Conservation (phyloP, 1,140 invertebrate genomes). For the Dendroctonus ponderosae region DNA sequence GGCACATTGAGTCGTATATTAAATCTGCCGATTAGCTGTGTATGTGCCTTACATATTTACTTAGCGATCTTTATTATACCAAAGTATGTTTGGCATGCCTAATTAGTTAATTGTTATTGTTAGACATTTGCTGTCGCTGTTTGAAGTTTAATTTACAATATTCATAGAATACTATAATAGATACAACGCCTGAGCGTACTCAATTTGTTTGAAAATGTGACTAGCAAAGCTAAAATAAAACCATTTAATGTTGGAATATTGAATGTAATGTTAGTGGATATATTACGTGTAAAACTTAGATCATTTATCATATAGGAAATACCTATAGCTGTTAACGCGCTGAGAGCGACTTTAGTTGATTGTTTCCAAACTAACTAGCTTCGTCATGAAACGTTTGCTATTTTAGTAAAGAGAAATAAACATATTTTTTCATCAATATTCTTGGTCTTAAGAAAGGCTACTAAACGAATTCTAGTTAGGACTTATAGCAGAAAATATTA, state of each 20-base stretch:
- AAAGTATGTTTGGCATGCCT: too few relatives aligned
- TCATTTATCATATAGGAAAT: too few relatives aligned
- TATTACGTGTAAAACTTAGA: slow-evolving; percentile 4
- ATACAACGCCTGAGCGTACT: not conserved
- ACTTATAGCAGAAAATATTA: too few relatives aligned
- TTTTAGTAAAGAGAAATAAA: too few relatives aligned
- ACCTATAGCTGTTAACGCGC: too few relatives aligned
- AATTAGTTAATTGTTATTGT: too few relatives aligned
- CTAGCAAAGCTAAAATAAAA: not conserved
- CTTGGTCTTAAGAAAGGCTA: too few relatives aligned
- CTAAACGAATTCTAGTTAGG: too few relatives aligned
- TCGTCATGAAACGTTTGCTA: too few relatives aligned
- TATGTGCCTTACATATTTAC: slow-evolving; percentile 4
- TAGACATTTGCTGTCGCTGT: not conserved
- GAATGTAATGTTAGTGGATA: slow-evolving; percentile 24
- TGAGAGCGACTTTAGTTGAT: too few relatives aligned
- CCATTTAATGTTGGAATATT: slow-evolving; percentile 19
- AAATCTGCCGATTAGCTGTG: slow-evolving; percentile 17
- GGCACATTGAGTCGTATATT: slow-evolving; percentile 7
- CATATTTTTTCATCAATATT: too few relatives aligned
- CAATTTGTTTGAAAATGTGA: not conserved
- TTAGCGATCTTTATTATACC: not conserved
- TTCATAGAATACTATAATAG: not conserved
- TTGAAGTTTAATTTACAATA: not conserved
- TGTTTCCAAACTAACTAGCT: too few relatives aligned